phyloP scores from a whole-genome alignment of 1,140 invertebrate species.

The Aporrectodea caliginosa region DNA sequence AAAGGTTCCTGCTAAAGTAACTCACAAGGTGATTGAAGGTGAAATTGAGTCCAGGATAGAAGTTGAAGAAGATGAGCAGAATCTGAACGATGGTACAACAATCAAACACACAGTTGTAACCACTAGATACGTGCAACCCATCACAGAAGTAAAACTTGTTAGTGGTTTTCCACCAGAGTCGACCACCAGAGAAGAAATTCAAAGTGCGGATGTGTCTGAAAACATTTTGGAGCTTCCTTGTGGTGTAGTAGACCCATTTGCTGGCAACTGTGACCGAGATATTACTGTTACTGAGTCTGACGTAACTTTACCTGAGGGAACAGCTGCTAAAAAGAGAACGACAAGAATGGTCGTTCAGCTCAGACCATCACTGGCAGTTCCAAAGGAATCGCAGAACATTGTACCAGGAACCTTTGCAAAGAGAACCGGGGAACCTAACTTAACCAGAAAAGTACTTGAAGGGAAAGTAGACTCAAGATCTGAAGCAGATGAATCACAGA shows the following conservation, averaged over 20 bases:
- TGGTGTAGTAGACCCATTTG: not conserved
- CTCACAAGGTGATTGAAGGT: not conserved
- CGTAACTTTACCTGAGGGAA: not conserved
- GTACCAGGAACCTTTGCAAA: not conserved
- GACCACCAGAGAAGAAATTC: not conserved
- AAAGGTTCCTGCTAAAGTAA: not conserved
- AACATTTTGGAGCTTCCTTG: not conserved
- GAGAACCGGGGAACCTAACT: not conserved
- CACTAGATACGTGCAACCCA: not conserved
- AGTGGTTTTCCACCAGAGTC: not conserved
- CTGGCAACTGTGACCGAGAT: not conserved
- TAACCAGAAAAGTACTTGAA: not conserved
- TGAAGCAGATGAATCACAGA: not conserved
- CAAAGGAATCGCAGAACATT: not conserved
- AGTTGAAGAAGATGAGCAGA: not conserved
- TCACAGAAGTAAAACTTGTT: not conserved
- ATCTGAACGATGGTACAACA: not conserved
- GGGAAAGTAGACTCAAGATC: not conserved
- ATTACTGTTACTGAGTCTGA: not conserved
- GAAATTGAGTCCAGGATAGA: not conserved
- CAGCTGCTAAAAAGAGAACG: not conserved
- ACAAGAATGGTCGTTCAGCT: not conserved
- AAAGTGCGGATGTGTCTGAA: not conserved
- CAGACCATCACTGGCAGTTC: not conserved
- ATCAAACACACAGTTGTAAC: not conserved